These are phyloP conservation scores for Betta splendens DNA, from an alignment of 2,797 vertebrate genomes.

Conservation along the genomic window DNA sequence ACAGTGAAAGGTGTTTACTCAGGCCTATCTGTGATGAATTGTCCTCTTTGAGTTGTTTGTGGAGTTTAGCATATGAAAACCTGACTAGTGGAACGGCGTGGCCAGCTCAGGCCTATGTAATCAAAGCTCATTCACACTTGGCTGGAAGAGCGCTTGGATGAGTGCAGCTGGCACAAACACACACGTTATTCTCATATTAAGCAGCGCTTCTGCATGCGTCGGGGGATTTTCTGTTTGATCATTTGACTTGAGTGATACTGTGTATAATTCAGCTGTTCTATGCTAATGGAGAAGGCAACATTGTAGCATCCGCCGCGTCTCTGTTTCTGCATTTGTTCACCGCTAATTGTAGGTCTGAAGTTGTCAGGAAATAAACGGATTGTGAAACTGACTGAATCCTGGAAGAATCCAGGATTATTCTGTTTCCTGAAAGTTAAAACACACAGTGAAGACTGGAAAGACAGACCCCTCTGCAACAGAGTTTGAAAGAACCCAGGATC, in stretches of 20 bases:
- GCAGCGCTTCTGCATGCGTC: constrained; percentile 18
- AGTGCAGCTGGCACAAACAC: constrained; percentile 22
- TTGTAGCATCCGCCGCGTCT: too few relatives aligned
- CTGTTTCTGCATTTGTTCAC: too few relatives aligned
- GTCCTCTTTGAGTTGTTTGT: constrained; percentile 55
- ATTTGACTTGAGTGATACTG: constrained; percentile 13
- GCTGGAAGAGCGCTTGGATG: constrained; percentile 45
- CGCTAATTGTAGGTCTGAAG: too few relatives aligned
- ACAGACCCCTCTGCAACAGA: too few relatives aligned
- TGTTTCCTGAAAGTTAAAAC: too few relatives aligned
- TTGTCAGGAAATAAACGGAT: too few relatives aligned
- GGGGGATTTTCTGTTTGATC: constrained; percentile 14
- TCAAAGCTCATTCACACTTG: constrained; percentile 59
- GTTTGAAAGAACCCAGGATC: too few relatives aligned
- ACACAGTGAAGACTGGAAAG: too few relatives aligned
- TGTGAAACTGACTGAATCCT: too few relatives aligned
- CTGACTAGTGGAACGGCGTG: constrained; percentile 45
- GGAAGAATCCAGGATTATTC: too few relatives aligned
- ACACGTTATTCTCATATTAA: constrained; percentile 37
- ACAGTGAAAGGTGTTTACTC: constrained; percentile 46
- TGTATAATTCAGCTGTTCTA: not conserved
- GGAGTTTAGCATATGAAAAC: constrained; percentile 74
- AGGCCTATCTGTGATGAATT: constrained; percentile 49
- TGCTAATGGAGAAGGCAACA: too few relatives aligned
- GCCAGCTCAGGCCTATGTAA: constrained; percentile 50